A percentile compares a stretch with the other conserved stretches of the same genome.
phyloP scores from a whole-genome alignment of 1,140 invertebrate genomes.

The Drosophila sucinea region DNA sequence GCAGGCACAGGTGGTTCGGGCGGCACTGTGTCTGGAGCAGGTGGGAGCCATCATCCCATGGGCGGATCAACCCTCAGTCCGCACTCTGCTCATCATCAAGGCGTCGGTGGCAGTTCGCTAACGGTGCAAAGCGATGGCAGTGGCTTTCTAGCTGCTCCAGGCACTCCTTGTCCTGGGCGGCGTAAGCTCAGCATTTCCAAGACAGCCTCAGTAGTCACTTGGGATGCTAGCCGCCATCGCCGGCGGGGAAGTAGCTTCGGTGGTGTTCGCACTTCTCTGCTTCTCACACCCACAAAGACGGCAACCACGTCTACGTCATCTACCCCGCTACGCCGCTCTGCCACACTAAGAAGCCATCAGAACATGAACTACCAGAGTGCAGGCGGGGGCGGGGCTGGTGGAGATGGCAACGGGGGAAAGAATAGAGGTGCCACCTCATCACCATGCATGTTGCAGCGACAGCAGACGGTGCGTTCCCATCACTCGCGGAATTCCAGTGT shows the following conservation, averaged over 20 bases:
- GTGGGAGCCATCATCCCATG: neutral
- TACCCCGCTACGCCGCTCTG: constrained; percentile 85
- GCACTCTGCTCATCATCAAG: constrained; percentile 45
- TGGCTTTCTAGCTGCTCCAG: constrained; percentile 56
- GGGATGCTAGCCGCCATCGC: constrained; percentile 85
- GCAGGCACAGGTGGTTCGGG: constrained; percentile 31
- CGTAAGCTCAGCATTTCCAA: constrained; percentile 79
- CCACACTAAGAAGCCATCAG: constrained; percentile 85
- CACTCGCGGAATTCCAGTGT: constrained; percentile 91
- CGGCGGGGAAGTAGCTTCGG: constrained; percentile 86
- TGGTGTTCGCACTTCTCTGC: constrained; percentile 84
- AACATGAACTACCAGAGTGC: constrained; percentile 81
- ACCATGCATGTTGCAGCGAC: constrained; percentile 83
- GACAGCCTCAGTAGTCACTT: constrained; percentile 85
- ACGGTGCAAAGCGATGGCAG: constrained; percentile 61
- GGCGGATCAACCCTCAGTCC: constrained; percentile 46
- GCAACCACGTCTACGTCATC: constrained; percentile 74
- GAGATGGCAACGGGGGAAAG: constrained; percentile 43
- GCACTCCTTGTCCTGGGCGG: constrained; percentile 62
- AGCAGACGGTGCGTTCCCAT: constrained; percentile 85
- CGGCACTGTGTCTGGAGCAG: neutral
- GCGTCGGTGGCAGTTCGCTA: constrained; percentile 38
- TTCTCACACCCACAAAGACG: constrained; percentile 81
- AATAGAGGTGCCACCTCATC: constrained; percentile 81
- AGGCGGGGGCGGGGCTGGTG: constrained; percentile 27